Evolutionary conservation across 2,797 vertebrate genomes (phyloP).

Genomic region (Myiotriccus ornatus): DNA sequence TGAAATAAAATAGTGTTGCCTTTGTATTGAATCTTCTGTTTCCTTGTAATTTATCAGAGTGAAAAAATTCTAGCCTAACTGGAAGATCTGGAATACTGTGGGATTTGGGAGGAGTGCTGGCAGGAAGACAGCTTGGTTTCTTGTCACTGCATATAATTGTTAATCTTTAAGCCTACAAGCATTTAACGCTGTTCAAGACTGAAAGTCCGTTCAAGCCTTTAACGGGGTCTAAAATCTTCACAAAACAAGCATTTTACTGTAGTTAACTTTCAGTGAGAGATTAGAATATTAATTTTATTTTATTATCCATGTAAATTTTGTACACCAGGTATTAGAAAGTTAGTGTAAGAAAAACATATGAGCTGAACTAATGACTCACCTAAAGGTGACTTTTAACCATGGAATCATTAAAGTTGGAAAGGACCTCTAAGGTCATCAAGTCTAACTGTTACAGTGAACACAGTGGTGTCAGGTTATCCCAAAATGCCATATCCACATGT

Average conservation of each 20-base stretch:
- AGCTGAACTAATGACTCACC: not conserved
- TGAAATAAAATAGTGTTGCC: not conserved
- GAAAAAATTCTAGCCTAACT: not conserved
- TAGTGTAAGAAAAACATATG: not conserved
- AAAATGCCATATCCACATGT: rapidly evolving
- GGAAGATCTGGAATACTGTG: not conserved
- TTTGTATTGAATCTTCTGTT: not conserved
- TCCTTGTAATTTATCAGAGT: not conserved
- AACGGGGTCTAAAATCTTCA: not conserved
- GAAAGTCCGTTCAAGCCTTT: not conserved
- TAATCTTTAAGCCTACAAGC: not conserved
- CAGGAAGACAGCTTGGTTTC: not conserved
- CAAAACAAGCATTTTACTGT: not conserved
- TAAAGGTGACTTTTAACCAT: not conserved
- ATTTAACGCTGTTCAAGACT: not conserved
- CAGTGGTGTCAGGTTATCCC: not conserved
- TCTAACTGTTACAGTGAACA: not conserved
- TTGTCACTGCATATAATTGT: not conserved
- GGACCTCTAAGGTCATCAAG: not conserved
- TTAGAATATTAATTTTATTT: not conserved
- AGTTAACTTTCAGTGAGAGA: not conserved
- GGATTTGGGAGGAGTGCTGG: not conserved
- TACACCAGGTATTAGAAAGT: not conserved
- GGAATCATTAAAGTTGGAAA: not conserved
- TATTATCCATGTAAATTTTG: not conserved